Evolutionary conservation across 2,888 invertebrate genomes (phyloP), one percentile per base, ranked within the genome.

Genomic region (Drosophila robusta): DNA sequence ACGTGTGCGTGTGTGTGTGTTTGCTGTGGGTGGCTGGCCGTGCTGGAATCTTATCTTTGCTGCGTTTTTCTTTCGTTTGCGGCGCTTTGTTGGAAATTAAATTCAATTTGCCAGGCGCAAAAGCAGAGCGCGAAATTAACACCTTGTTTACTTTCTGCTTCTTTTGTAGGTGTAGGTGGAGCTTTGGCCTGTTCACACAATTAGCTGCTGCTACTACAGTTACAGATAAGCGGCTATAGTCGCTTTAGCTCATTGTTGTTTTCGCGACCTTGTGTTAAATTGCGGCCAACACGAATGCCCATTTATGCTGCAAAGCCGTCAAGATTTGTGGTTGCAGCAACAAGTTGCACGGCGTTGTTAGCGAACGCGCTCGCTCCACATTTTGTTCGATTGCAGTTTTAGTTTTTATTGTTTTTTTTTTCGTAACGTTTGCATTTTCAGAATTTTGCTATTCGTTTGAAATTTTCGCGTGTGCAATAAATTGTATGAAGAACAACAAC

Each of bases 231-330:
- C 72, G 44, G 47, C 63, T 73, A 63, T 64, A 74, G 67, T 68
- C 62, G 64, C 56, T 60, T 78, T 75, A 32, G 45, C 58, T 58
- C 49, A 61, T 78, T 80, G 67, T 78, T 68, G 80, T 87, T 29
- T 29, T 29, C 70, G 58, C 82, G 78, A 72, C 66, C 78, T 78
- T 81, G 73, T 85, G 88, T 78, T 82, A 86, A 76, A 82, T 68
- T 71, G 76, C 62, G 57, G 61, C 67, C 26, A 79, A 74, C 72
- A 70, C 62, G 67, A 75, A 68, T 56, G 26, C 7, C n/a, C 56
- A 64, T 57, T 63, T 41, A 58, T 50, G 44, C 34, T 70, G 54
- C 44, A 38, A 41, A 49, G 64, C 63, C 44, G 56, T 49, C 50
- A 62, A 58, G 46, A 60, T 55, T 69, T 64, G 57, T 47, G 22